Conservation (phyloP, 2,888 invertebrate genomes). For the Scrobipalpa costella region DNA sequence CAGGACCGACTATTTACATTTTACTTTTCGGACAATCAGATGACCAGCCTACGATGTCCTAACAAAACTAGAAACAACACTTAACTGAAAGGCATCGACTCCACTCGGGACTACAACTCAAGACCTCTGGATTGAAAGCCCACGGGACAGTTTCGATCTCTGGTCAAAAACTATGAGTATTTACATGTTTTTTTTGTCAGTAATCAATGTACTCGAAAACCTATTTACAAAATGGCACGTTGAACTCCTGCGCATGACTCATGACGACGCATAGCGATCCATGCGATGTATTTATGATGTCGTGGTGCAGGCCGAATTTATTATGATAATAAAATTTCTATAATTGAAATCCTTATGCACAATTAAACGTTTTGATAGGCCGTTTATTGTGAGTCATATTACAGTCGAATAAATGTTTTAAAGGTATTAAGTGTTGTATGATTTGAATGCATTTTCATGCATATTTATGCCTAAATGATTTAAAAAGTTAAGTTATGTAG, state of each 20-base stretch:
- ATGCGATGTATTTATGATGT: constrained; percentile 10
- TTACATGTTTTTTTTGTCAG: background rate
- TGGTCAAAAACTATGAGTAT: background rate
- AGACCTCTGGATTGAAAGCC: no score
- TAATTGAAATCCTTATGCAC: constrained; percentile 22
- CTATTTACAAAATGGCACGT: background rate
- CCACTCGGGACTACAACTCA: no score
- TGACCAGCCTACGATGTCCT: no score
- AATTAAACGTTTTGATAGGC: constrained; percentile 19
- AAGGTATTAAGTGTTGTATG: background rate
- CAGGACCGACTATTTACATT: no score
- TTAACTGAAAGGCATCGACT: no score
- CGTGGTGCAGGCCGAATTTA: constrained; percentile 26
- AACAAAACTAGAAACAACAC: no score
- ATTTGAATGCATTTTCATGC: background rate
- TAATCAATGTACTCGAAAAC: constrained; percentile 3
- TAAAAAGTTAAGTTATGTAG: background rate
- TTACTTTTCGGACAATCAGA: no score
- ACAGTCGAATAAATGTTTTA: constrained; percentile 1
- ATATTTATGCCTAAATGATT: background rate
- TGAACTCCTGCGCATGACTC: constrained; percentile 19
- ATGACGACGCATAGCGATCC: constrained; percentile 10
- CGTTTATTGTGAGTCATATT: constrained; percentile 18
- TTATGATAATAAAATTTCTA: constrained; percentile 26
- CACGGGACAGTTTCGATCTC: no score